Evolutionary conservation across 2,888 invertebrate species (phyloP).

Genomic region (Trissonchulus latispiculum): DNA sequence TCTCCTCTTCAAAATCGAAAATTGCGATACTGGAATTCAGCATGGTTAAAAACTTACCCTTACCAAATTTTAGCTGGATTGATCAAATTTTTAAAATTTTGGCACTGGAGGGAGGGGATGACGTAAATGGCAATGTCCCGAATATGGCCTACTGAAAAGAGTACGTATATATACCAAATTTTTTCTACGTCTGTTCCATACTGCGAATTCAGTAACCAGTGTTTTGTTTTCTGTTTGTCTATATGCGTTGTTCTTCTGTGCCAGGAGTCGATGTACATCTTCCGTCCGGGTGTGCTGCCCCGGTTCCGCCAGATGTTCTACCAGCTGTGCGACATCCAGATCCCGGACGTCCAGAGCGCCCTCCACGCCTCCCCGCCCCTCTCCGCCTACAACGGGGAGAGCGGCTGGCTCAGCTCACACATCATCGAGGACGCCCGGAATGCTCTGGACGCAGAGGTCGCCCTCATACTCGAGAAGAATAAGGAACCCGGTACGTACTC

Average conservation of each 20-base stretch:
- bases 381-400: neutral
- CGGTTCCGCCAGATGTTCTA: slow-evolving; percentile 49
- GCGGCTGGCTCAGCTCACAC: neutral
- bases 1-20: too few relatives aligned
- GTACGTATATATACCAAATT: too few relatives aligned
- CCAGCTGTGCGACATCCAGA: slow-evolving; percentile 47
- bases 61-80: too few relatives aligned
- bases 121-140: too few relatives aligned
- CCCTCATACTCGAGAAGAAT: neutral
- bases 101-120: too few relatives aligned
- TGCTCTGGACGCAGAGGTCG: neutral
- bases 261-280: slow-evolving; percentile 39
- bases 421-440: neutral
- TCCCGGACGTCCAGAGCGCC: slow-evolving; percentile 39
- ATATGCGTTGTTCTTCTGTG: slow-evolving; percentile 12
- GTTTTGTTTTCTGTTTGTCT: too few relatives aligned
- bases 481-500: neutral
- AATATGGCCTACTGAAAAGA: too few relatives aligned
- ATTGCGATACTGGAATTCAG: too few relatives aligned
- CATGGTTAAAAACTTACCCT: too few relatives aligned
- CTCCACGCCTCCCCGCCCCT: neutral
- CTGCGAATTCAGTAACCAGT: too few relatives aligned
- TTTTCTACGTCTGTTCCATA: too few relatives aligned
- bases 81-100: too few relatives aligned
- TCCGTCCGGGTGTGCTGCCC: slow-evolving; percentile 43